Conservation (phyloP, 2,888 invertebrate genomes). For the Perizoma affinitatum region DNA sequence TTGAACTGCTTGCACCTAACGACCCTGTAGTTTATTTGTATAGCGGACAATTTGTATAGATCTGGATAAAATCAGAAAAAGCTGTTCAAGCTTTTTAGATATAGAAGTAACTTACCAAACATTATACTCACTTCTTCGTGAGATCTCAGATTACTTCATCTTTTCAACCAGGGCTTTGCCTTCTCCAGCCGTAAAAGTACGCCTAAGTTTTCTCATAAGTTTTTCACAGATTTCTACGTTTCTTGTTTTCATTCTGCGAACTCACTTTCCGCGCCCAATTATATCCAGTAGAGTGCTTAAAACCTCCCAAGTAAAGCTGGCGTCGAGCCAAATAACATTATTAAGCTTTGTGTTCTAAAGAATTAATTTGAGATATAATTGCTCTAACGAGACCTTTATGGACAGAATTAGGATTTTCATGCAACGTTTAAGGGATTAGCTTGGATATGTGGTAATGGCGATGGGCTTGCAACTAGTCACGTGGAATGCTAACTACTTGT, state of each 20-base stretch:
- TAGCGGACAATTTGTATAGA: too few species aligned
- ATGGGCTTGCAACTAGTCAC: too few species aligned
- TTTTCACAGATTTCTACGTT: not conserved
- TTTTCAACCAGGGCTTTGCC: too few species aligned
- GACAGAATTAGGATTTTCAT: slow-evolving; percentile 4
- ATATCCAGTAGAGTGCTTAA: slow-evolving; percentile 20
- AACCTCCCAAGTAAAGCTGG: slow-evolving; percentile 32
- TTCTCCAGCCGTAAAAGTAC: too few species aligned
- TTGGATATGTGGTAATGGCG: not conserved
- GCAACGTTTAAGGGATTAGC: not conserved
- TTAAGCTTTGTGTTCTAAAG: slow-evolving; percentile 46
- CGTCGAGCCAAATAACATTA: slow-evolving; percentile 46
- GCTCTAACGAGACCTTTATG: slow-evolving; percentile 25
- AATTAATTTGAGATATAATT: slow-evolving; percentile 45
- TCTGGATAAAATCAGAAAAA: too few species aligned
- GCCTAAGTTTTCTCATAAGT: not conserved
- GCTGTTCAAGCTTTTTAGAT: too few species aligned
- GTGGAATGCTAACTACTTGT: too few species aligned
- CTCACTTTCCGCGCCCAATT: slow-evolving; percentile 26
- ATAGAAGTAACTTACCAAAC: too few species aligned
- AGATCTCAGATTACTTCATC: too few species aligned
- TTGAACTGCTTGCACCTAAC: not conserved
- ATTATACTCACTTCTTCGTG: too few species aligned
- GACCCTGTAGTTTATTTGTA: not conserved
- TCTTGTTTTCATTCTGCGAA: slow-evolving; percentile 18